These are phyloP conservation scores for Echiichthys vipera DNA, from an alignment of 2,797 vertebrate species.

Conservation along the genomic window DNA sequence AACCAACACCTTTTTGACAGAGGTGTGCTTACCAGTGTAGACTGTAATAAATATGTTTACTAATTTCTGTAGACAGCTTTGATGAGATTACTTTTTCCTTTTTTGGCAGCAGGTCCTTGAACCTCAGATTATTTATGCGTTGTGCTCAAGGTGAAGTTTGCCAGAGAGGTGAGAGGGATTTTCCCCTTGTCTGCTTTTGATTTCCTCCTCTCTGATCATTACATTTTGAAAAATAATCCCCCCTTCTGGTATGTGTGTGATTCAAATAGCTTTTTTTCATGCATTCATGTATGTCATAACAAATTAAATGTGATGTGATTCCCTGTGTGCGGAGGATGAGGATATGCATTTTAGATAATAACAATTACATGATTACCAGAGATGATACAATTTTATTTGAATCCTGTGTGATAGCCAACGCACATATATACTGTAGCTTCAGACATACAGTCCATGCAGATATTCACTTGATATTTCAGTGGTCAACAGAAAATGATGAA, in stretches of 20 bases:
- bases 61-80: conserved; percentile 37
- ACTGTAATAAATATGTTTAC: conserved; percentile 21
- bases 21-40: background rate
- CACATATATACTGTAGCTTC: no score
- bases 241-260: conserved; percentile 12
- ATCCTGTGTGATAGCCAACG: no score
- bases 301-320: conserved; percentile 20
- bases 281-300: conserved; percentile 17
- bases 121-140: conserved; percentile 27
- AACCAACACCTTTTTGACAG: conserved; percentile 18
- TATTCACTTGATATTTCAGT: no score
- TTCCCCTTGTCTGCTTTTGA: conserved; percentile 18
- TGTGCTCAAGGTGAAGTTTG: conserved; percentile 36
- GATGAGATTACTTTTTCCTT: conserved; percentile 51
- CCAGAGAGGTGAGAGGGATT: conserved; percentile 39
- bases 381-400: no score
- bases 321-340: background rate
- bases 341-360: no score
- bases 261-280: conserved; percentile 17
- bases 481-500: no score
- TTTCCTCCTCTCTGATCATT: conserved; percentile 23
- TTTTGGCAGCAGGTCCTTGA: conserved; percentile 28
- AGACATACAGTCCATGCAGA: no score
- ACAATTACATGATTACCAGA: no score
- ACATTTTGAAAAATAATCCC: conserved; percentile 30